Base-by-base conservation (phyloP, 2,113 vertebrate species). In the Scytalopus superciliaris region DNA sequence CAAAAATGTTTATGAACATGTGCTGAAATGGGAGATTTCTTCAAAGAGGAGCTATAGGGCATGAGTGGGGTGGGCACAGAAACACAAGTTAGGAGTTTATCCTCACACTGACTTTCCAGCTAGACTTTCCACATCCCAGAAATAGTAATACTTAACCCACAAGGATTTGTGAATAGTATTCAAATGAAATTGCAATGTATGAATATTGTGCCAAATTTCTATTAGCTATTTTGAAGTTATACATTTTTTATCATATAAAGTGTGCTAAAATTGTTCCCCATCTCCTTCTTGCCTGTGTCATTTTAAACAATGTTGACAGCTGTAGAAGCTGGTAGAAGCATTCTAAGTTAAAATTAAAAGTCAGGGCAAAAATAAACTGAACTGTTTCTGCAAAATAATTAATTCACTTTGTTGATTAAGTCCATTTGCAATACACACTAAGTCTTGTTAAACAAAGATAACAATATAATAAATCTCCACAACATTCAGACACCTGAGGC, bases 221-320 rank as follows among this genome's bases (percentile, higher is more conserved):
- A 62, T 94, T 92, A 93, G 47, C 66, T 92, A 73, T 93, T 96
- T 86, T 55, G 42, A 84, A 92, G 59, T 92, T 69, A 73, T 13
- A 90, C 4, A 69, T 84, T 74, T 88, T 94, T 83, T 96, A 49
- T 84, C 56, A 60, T 87, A 44, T 68, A 21, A 95, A 86, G 19
- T 59, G 19, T 84, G 57, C 2, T 96, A 91, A 94, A 84, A 91
- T 80, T 57, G 31, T 57, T 94, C 59, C 59, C 56, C 37, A 52
- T 81, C 52, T 79, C 59, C 59, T 85, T 63, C 27, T 87, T 90
- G 75, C 23, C 79, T 89, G 35, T 69, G 83, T 87, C 66, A 89
- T 80, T 87, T 94, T 80, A 96, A 91, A 67, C 35, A 50, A 8
- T 47, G 52, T 63, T 91, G 88, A 82, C 88, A 93, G 57, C 60